These are phyloP conservation scores for Sminthopsis crassicaudata DNA, from an alignment of 2,113 vertebrate genomes.

Conservation along the genomic window DNA sequence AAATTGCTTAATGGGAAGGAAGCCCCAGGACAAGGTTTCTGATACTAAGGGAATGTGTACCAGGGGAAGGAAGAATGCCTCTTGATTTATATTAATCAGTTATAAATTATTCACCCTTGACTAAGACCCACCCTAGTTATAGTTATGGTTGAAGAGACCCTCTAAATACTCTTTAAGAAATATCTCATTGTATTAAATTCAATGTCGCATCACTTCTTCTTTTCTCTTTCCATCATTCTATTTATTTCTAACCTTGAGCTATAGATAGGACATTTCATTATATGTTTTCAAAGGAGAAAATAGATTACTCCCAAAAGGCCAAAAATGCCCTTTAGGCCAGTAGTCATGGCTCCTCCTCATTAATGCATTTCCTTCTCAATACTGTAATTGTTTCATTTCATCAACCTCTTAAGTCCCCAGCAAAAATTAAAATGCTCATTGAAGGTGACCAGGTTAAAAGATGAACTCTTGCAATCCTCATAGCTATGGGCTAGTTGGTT, in stretches of 20 bases:
- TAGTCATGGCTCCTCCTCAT: not conserved
- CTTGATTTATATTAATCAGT: not conserved
- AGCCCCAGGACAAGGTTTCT: not conserved
- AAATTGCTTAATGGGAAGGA: not conserved
- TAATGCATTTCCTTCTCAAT: not conserved
- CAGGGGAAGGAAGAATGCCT: not conserved
- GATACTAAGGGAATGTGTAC: not conserved
- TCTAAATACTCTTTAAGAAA: not conserved
- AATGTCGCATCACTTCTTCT: not conserved
- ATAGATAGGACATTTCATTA: not conserved
- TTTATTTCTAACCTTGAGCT: not conserved
- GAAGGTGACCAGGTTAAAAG: not conserved
- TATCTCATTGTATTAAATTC: not conserved
- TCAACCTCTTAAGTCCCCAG: not conserved
- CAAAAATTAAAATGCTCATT: slow-evolving; percentile 32
- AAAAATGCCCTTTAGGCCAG: not conserved
- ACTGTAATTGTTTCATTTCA: not conserved
- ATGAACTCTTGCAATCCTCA: not conserved
- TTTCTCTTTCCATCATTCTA: not conserved
- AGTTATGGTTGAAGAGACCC: not conserved
- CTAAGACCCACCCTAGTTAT: not conserved
- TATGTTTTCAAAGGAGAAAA: not conserved
- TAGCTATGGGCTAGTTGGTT: slow-evolving; percentile 32
- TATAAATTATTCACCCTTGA: not conserved
- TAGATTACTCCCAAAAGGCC: not conserved